Base-by-base conservation (phyloP, 1,140 invertebrate genomes). In the Anastrepha obliqua region DNA sequence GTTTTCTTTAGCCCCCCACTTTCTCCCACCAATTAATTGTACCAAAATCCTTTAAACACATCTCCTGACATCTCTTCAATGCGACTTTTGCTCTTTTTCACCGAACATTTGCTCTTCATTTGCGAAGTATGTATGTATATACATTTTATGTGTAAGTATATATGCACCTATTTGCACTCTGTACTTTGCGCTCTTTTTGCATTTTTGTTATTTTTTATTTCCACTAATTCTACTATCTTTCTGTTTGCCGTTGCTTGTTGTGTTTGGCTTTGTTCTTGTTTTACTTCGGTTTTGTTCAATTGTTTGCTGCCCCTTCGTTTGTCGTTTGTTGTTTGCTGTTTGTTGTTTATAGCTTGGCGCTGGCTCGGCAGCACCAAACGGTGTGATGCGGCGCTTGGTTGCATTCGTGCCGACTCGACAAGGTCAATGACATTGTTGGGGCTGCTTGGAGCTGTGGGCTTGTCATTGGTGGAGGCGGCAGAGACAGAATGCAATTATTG, bases 401-500 rank as follows among this genome's bases (percentile, higher is more conserved):
- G 47, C 47, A 81, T 81, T 55, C 74, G 74, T n/a, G 74, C 29
- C 74, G 74, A 29, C 6, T 81, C 74, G 47, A 55, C 74, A 81
- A 81, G 74, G 74, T 81, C 74, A 81, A 81, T 81, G 74, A 81
- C 74, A 81, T 15, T 81, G 74, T 20, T 81, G 74, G 74, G 74
- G 74, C 74, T 51, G 74, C 74, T 81, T 51, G 47, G 47, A 81
- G 74, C 47, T 42, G 42, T 17, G 5, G 70, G 44, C 70, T 47
- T 15, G 42, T 81, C 20, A 9, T 55, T 58, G 74, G 47, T 81
- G 74, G 47, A 81, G 74, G 74, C 74, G 47, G 47, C 47, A n/a
- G 74, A 81, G 17, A 29, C 74, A 55, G 47, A 81, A 81, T 81
- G 74, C 74, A 81, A 47, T 81, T 29, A 5, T 81, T 58, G 67